Base-by-base conservation (phyloP, 1,140 invertebrate species). In the Caenorhabditis tropicalis region DNA sequence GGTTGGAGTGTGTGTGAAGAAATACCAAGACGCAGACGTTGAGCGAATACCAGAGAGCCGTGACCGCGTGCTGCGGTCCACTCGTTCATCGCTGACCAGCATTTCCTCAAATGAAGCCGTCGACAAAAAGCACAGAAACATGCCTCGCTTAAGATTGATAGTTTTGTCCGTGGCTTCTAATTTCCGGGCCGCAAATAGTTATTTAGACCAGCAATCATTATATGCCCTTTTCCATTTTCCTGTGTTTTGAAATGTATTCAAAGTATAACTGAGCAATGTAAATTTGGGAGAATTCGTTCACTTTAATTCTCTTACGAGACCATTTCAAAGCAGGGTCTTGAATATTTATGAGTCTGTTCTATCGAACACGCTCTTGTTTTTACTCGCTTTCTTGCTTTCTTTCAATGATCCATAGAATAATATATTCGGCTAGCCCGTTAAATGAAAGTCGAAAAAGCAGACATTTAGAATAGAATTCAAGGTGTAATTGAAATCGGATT, bases 31-130 rank as follows among this genome's bases (percentile, higher is more conserved):
- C 58, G 29, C 58, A 65, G 58, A 65, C 58, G 31, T 10, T 56
- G 21, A 56, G 24, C 6, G 29, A 65, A 19, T 33, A 65, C 58
- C 15, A 33, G 29, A 33, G 29, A 33, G 58, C 29, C 15, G 29
- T 19, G 31, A 15, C 31, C 58, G 29, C 58, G 58, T 36, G 53
- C 31, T 19, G 12, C 58, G 16, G 58, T 65, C 58, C 58, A 65
- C 58, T 65, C 31, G 29, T 65, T 65, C 58, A 33, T 33, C 31
- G 24, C 58, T 65, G 58, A 65, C 58, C 58, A 65, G 31, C 58
- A 27, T 60, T 33, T 33, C 29, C 58, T 65, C 31, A 36, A 65
- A 65, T 33, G 58, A 36, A 65, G 58, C 10, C 19, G 58, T 65
- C 29, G 31, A 36, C 58, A 65, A 10, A 65, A n/a, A 36, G 19